Percentiles rank a stretch among this genome's conserved stretches.
phyloP scores from a whole-genome alignment of 2,888 invertebrate species.

The Drosophila mimetica region DNA sequence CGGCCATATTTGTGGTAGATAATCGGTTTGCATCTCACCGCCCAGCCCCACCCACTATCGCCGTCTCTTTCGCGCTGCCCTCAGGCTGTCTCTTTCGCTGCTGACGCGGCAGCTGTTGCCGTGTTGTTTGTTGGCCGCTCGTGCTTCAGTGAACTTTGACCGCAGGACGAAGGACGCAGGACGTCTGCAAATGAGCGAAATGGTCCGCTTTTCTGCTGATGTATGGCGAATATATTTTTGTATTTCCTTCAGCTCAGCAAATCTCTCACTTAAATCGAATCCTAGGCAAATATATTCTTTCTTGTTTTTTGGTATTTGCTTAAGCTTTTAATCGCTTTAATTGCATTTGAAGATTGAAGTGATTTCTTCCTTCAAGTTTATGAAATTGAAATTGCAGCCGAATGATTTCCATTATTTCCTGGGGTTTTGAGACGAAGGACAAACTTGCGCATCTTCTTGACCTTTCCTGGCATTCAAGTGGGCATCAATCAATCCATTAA shows the following conservation, averaged over 20 bases:
- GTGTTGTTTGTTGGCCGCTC: conserved; percentile 19
- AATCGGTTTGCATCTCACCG: conserved; percentile 63
- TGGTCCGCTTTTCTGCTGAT: conserved; percentile 34
- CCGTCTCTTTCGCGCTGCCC: neutral
- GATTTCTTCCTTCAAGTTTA: conserved; percentile 9
- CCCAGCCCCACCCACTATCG: conserved; percentile 29
- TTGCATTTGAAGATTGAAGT: conserved; percentile 58
- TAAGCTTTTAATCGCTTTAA: conserved; percentile 71
- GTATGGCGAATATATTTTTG: conserved; percentile 17
- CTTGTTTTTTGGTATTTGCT: conserved; percentile 7
- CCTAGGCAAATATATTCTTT: conserved; percentile 30
- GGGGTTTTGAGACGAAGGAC: neutral
- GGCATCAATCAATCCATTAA: conserved; percentile 39
- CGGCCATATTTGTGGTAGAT: conserved; percentile 70
- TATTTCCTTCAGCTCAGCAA: conserved; percentile 23
- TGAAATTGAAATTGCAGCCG: conserved; percentile 53
- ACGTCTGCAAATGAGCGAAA: conserved; percentile 30
- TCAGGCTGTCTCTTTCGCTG: conserved; percentile 25
- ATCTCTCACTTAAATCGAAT: conserved; percentile 9
- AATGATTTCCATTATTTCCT: conserved; percentile 52
- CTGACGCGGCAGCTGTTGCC: conserved; percentile 54
- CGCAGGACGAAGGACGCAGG: conserved; percentile 27
- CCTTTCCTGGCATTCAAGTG: conserved; percentile 16
- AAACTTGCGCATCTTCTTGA: conserved; percentile 12
- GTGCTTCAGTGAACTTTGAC: conserved; percentile 59